Evolutionary conservation across 2,797 vertebrate species (phyloP).

Genomic region (Silurus lanzhouensis): DNA sequence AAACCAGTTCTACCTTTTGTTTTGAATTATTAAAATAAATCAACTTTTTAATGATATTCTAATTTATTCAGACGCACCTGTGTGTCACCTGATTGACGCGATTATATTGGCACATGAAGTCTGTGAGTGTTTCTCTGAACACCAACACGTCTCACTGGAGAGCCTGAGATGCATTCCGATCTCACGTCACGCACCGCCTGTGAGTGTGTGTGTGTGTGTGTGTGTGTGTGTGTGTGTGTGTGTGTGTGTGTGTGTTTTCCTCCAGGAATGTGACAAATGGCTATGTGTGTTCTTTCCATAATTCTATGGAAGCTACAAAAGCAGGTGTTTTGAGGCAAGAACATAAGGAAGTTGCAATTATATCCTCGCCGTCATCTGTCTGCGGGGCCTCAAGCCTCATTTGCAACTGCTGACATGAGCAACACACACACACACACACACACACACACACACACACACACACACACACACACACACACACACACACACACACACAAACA

Average conservation of each 20-base stretch:
- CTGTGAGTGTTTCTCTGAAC: neutral
- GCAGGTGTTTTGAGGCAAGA: conserved; percentile 6
- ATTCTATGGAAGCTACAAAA: conserved; percentile 1
- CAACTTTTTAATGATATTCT: no score
- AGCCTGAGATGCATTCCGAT: neutral
- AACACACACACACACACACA: conserved; percentile 20
- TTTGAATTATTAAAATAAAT: no score
- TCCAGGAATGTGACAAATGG: neutral
- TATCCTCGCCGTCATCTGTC: neutral
- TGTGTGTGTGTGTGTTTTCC: conserved; percentile 5
- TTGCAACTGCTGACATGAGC: conserved; percentile 40
- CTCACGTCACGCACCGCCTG: neutral
- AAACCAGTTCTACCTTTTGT: no score
- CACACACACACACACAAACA: conserved; percentile 11
- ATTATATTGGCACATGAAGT: neutral
- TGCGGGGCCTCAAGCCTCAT: conserved; percentile 15
- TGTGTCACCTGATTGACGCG: neutral
- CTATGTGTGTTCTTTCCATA: neutral
- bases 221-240: neutral
- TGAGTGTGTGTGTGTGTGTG: neutral
- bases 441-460: conserved; percentile 14
- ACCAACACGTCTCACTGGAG: neutral
- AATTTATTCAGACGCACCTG: neutral
- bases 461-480: conserved; percentile 1
- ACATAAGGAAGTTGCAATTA: conserved; percentile 8